Base-by-base conservation (phyloP, 2,888 invertebrate genomes). In the Camponotus fellah region DNA sequence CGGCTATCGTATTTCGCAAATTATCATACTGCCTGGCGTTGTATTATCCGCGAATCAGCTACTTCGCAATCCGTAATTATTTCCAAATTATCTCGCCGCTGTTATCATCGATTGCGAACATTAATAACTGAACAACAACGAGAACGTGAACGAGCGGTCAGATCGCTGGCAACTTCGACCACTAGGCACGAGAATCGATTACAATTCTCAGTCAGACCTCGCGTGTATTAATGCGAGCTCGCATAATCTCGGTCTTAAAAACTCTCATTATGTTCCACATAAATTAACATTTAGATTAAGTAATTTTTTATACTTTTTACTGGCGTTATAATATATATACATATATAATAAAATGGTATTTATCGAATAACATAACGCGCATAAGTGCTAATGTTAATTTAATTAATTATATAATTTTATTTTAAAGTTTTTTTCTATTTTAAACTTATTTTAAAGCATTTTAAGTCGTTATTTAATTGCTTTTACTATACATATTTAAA, bases 71-170 rank as follows among this genome's bases (percentile, higher is more conserved):
- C 79, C 26, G 60, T 46, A 79, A 79, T 79, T 71, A 79, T 79
- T 79, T 72, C 60, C 60, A 71, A 79, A 79, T 79, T 79, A 79
- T 79, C 46, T 34, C 12, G 60, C 40, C 17, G 46, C 17, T 62
- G 72, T 79, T 71, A 79, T 79, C 79, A 17, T 34, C 17, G 37
- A 60, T 79, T 72, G 60, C 72, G 12, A 72, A 72, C 60, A 72
- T 79, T 79, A 79, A 79, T 71, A 79, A 60, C 79, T 58, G 69
- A 79, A 69, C 60, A 79, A 79, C 46, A 79, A 72, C 60, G 77
- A 43, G 40, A 58, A 71, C 14, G 37, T 34, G 58, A 79, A 68
- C 68, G 68, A 77, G 21, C 58, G 69, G 37, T 72, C 49, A 49
- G n/a, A 53, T 34, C 49, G 34, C 21, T 66, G 14, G 17, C 72